Base-by-base conservation (phyloP, 2,888 invertebrate species). In the Cryptus armator region DNA sequence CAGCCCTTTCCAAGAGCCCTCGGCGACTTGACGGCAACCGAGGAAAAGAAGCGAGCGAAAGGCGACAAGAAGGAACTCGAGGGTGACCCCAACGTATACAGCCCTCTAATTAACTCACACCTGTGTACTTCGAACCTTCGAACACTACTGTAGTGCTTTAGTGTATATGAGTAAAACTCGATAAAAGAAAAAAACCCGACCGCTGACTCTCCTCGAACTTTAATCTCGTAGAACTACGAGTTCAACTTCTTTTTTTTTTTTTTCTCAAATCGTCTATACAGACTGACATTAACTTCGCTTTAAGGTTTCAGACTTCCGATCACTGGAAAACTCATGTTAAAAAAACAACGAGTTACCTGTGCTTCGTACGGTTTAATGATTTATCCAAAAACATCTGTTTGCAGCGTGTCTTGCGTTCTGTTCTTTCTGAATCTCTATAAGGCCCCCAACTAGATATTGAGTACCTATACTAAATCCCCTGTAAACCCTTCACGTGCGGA, bases 41-140 rank as follows among this genome's bases (percentile, higher is more conserved):
- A 68, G 76, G 77, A 16, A 44, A 59, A 37, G 66, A 59, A 46
- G 68, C 74, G 62, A 67, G 44, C 74, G 74, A 64, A 74, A 43
- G 72, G 43, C 29, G 64, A 71, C 75, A 56, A 71, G 77, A 83
- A 43, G 51, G 72, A 59, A 68, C 77, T 81, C 79, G 75, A 74
- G 71, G 83, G 62, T 56, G 75, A 87, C 84, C 85, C 70, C 75
- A 86, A 74, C 81, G 85, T 88, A 86, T 86, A 87, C 81, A 86
- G 84, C 71, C 78, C 88, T 90, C 91, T 91, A 91, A 91, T 91
- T 91, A 91, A 91, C 90, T 91, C 88, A 87, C 89, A 89, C 87
- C 86, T 86, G 87, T 19, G 74, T 68, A 67, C 62, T 72, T 32
- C 67, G 56, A 83, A 79, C 78, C 75, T 85, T 74, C 75, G 24